These are phyloP conservation scores for Ciconia boyciana DNA, from an alignment of 2,113 vertebrate species.

Conservation along the genomic window DNA sequence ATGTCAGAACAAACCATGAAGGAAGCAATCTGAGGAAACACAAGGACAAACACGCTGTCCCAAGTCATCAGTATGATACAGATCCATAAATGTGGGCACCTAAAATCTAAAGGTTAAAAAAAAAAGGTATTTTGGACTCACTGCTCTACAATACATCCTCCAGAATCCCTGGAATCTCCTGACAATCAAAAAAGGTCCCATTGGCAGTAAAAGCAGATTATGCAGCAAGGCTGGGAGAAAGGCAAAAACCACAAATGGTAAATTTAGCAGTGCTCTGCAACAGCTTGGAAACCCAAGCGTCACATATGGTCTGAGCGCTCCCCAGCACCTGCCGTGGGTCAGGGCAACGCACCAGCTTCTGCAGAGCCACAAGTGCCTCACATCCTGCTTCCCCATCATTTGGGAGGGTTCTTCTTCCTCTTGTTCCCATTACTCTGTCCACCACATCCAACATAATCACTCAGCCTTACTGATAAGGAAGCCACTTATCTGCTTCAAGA, in stretches of 20 bases:
- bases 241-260: too few relatives aligned
- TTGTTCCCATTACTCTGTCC: neutral
- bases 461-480: neutral
- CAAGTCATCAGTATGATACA: neutral
- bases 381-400: neutral
- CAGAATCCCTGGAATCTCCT: neutral
- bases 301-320: accelerated
- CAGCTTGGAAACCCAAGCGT: neutral
- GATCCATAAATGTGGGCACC: neutral
- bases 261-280: neutral
- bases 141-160: neutral
- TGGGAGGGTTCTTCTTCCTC: neutral
- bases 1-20: neutral
- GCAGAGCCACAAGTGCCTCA: neutral
- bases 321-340: neutral
- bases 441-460: neutral
- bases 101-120: too few relatives aligned
- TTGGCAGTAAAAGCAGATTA: neutral
- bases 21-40: neutral
- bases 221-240: neutral
- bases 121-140: neutral
- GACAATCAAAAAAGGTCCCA: neutral
- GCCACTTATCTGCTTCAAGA: neutral
- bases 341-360: neutral
- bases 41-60: neutral